Conservation (phyloP, 2,888 invertebrate species). For the Rotaria sp. region DNA sequence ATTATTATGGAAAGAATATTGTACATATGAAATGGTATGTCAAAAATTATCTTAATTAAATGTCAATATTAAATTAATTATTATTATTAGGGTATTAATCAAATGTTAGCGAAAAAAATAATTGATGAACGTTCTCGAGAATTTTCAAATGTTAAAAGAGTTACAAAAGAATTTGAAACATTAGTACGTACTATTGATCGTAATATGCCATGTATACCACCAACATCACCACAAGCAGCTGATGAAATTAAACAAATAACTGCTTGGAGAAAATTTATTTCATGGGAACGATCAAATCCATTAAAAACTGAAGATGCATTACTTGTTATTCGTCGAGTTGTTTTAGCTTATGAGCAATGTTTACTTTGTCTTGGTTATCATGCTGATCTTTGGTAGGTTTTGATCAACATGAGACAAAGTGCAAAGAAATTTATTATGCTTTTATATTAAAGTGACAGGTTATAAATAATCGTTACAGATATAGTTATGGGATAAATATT, state of each 20-base stretch:
- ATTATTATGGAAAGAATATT: conserved; percentile 85
- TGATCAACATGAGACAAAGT: not conserved
- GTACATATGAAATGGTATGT: conserved; percentile 71
- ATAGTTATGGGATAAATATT: too few species aligned
- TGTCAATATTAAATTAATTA: not conserved
- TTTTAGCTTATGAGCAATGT: conserved; percentile 97
- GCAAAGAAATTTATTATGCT: too few species aligned
- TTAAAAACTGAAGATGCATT: conserved; percentile 83
- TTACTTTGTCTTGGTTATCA: conserved; percentile 77
- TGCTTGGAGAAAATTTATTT: conserved; percentile 89
- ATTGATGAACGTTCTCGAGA: conserved; percentile 86
- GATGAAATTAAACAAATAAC: conserved; percentile 83
- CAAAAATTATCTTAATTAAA: not conserved
- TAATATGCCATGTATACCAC: conserved; percentile 92
- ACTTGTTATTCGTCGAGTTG: conserved; percentile 61
- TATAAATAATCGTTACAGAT: too few species aligned
- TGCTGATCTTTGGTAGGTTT: conserved; percentile 89
- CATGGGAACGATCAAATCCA: conserved; percentile 93
- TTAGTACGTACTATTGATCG: conserved; percentile 87
- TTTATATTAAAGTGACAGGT: too few species aligned
- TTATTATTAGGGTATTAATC: conserved; percentile 69
- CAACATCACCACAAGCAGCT: conserved; percentile 64
- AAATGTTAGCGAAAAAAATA: conserved; percentile 88
- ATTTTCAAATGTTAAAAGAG: conserved; percentile 91
- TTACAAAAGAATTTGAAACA: conserved; percentile 86